phyloP scores from a whole-genome alignment of 2,888 invertebrate genomes.

The Ophraella communa region DNA sequence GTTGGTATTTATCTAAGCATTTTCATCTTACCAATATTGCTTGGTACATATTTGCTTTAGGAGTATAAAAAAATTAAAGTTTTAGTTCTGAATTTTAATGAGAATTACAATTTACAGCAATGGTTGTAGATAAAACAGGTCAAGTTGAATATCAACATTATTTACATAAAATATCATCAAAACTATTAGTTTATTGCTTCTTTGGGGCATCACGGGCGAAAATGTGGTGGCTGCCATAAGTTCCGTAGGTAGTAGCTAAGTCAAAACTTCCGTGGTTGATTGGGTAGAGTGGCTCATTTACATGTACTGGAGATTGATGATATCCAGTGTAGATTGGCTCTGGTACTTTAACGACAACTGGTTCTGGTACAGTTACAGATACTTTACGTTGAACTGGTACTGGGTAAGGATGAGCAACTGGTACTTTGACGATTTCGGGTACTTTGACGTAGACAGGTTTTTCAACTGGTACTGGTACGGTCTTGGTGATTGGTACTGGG shows the following conservation, averaged over 20 bases:
- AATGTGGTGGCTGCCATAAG: background rate
- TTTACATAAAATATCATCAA: background rate
- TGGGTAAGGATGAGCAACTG: conserved; percentile 45
- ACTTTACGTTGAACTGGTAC: conserved; percentile 40
- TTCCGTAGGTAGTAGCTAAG: background rate
- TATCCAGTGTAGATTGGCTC: conserved; percentile 29
- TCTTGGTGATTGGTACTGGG: conserved; percentile 45
- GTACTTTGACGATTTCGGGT: conserved; percentile 45
- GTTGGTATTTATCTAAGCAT: too few species aligned
- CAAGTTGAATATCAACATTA: background rate
- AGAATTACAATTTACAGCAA: background rate
- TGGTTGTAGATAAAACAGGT: too few species aligned
- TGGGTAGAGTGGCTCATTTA: background rate
- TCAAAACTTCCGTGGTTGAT: background rate
- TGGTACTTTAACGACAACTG: conserved; percentile 46
- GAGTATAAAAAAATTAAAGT: background rate
- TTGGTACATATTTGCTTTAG: too few species aligned
- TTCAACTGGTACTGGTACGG: conserved; percentile 44
- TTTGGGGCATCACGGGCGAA: background rate
- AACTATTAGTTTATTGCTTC: background rate
- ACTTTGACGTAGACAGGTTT: conserved; percentile 46
- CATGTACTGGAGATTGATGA: background rate
- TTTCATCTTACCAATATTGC: too few species aligned
- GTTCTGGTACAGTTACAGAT: conserved; percentile 44
- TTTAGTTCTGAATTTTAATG: background rate